A percentile compares a stretch with the other conserved stretches of the same genome.
phyloP scores from a whole-genome alignment of 2,113 vertebrate species.

The Zosterops borbonicus region DNA sequence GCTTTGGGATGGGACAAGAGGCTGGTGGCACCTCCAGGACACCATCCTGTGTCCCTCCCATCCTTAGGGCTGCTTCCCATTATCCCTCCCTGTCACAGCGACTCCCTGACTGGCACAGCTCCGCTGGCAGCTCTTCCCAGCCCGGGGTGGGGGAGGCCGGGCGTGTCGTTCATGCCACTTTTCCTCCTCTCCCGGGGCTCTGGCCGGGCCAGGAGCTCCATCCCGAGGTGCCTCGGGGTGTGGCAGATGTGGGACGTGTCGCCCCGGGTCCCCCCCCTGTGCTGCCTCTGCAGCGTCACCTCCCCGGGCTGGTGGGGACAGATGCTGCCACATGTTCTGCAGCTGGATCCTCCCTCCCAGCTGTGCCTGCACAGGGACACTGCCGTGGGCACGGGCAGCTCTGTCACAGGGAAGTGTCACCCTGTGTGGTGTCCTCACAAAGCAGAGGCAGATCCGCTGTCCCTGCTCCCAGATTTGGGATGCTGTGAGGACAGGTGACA shows the following conservation, averaged over 20 bases:
- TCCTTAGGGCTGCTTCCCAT: neutral
- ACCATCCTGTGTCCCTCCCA: neutral
- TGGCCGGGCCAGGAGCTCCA: neutral
- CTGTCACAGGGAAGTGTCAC: neutral
- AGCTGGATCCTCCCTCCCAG: neutral
- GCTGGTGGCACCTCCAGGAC: neutral
- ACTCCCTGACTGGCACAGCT: neutral
- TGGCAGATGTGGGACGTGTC: neutral
- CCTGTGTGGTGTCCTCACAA: fast-evolving
- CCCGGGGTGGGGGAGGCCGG: neutral
- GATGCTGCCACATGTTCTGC: neutral
- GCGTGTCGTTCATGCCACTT: neutral
- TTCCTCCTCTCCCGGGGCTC: neutral
- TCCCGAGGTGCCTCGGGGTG: neutral
- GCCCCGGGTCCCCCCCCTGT: neutral
- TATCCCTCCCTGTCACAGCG: neutral
- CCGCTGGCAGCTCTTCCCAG: neutral
- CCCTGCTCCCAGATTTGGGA: neutral
- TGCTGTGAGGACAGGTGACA: neutral
- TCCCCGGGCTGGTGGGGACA: neutral
- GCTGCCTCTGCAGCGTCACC: neutral
- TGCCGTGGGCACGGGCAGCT: neutral
- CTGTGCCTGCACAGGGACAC: neutral
- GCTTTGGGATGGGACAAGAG: neutral
- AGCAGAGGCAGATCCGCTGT: fast-evolving